Base-by-base conservation (phyloP, 2,797 vertebrate species). In the Propithecus deckenii region DNA sequence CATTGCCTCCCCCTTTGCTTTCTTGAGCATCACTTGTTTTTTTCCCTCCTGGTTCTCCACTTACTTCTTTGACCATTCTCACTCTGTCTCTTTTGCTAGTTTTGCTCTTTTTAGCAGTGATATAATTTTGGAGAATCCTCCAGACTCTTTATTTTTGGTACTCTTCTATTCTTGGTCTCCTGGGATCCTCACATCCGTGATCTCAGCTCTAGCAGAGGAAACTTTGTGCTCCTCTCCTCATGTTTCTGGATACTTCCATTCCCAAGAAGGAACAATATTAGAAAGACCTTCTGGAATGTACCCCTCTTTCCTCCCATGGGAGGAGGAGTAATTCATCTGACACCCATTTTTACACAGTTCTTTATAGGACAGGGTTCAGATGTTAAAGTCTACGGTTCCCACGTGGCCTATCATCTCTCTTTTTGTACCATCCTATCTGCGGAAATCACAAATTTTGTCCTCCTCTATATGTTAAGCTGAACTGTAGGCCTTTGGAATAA, bases 81-180 rank as follows among this genome's bases (percentile, higher is more conserved):
- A 38, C 12, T 86, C 12, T 57, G 50, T 63, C 43, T 92, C 18
- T 59, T 48, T 79, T 69, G 78, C 63, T 65, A 65, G 4, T 98
- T 98, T 88, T 83, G 59, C 74, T 98, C 98, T 92, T 25, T 52
- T 71, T 98, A 59, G 97, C 97, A 52, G 38, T 98, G 98, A 98
- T 67, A 32, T 65, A 30, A 87, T 87, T 79, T 52, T 57, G n/a
- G n/a, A 79, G 71, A 79, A 57, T 43, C 87, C n/a, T 74, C 46
- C 13, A 46, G 63, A 71, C 12, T 32, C 55, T 35, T 18, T 74
- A 75, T 75, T 89, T 76, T 84, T 20, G 38, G 38, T 59, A 75
- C 30, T 89, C 17, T 43, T 81, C 74, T 80, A 61, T 86, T 78
- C 38, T 78, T 76, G 32, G 83, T 91, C 43, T 90, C 46, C 76